Conservation (phyloP, 2,888 invertebrate species). For the Ichneumoninae sp. region DNA sequence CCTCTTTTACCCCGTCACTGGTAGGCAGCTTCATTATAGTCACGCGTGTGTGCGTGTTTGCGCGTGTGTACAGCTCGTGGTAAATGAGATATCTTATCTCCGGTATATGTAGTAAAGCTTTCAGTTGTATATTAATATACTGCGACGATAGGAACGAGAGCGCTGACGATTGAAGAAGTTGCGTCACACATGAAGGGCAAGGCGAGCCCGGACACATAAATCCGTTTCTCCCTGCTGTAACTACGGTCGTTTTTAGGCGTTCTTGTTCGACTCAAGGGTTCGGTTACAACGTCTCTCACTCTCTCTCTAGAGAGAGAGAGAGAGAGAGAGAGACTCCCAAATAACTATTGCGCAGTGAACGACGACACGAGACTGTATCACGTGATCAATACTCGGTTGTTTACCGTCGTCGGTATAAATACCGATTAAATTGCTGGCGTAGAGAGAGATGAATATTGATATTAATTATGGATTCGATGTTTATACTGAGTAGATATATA, state of each 20-base stretch:
- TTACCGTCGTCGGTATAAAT: background rate
- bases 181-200: slow-evolving; percentile 13
- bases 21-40: background rate
- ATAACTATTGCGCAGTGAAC: slow-evolving; percentile 40
- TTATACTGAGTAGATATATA: background rate
- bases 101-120: background rate
- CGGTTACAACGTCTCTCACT: background rate
- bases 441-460: background rate
- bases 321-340: background rate
- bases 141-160: background rate
- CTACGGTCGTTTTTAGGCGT: background rate
- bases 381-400: background rate
- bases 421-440: background rate
- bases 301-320: too few relatives aligned
- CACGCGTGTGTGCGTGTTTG: background rate
- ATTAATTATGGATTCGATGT: background rate
- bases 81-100: background rate
- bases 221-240: slow-evolving; percentile 1
- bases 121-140: background rate
- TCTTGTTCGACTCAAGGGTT: slow-evolving; percentile 2
- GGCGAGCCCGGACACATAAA: slow-evolving; percentile 34
- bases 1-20: background rate
- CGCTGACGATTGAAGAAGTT: background rate
- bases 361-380: background rate
- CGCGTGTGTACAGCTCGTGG: background rate